Conservation (phyloP, 2,113 vertebrate genomes). For the Isurus oxyrinchus region DNA sequence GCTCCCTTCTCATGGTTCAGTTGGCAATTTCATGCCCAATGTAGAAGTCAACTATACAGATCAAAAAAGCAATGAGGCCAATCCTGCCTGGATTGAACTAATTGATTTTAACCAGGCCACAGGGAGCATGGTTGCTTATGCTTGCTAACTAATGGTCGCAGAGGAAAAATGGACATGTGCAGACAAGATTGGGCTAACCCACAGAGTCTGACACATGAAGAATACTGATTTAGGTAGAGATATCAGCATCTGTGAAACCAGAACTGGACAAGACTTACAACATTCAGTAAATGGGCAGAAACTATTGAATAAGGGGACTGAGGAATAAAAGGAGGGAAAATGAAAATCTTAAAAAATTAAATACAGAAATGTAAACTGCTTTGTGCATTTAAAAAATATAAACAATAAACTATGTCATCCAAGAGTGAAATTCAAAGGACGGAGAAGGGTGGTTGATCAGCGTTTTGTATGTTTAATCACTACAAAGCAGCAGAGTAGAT, state of each 20-base stretch:
- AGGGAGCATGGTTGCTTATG: not conserved
- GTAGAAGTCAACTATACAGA: not conserved
- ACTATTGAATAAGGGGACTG: not conserved
- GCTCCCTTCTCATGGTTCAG: conserved; percentile 42
- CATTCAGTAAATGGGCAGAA: not conserved
- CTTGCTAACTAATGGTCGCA: too few species aligned
- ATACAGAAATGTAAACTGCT: not conserved
- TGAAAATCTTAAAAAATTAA: not conserved
- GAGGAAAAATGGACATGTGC: not conserved
- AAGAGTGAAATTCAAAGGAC: not conserved
- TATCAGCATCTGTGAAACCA: not conserved
- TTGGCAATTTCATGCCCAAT: not conserved
- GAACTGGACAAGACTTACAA: not conserved
- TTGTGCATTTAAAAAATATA: not conserved
- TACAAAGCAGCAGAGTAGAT: not conserved
- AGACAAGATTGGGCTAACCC: not conserved
- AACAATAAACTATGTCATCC: not conserved
- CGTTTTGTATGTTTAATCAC: not conserved
- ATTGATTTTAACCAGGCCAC: too few species aligned
- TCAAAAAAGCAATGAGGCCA: not conserved
- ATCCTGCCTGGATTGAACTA: not conserved
- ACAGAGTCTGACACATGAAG: not conserved
- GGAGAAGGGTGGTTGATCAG: too few species aligned
- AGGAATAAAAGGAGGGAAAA: not conserved
- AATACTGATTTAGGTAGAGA: not conserved